These are phyloP conservation scores for Urocynchramus pylzowi DNA, from an alignment of 2,113 vertebrate genomes.

Conservation along the genomic window DNA sequence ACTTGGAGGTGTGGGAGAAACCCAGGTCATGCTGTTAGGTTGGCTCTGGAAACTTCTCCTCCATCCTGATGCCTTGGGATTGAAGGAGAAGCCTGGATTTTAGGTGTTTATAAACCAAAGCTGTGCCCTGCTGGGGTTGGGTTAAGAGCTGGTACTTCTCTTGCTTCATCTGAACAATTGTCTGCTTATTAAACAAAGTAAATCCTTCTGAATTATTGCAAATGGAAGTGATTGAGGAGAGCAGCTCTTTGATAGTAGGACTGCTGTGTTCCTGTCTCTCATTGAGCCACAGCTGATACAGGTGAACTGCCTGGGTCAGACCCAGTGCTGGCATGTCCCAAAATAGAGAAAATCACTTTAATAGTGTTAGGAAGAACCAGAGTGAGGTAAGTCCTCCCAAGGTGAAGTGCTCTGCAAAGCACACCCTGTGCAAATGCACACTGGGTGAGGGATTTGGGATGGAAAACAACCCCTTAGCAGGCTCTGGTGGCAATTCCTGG, in stretches of 20 bases:
- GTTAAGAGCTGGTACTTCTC: not conserved
- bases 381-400: not conserved
- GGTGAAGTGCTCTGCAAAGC: not conserved
- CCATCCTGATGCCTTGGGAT: not conserved
- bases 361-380: not conserved
- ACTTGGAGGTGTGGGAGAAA: not conserved
- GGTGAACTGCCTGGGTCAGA: not conserved
- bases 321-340: not conserved
- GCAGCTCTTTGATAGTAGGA: not conserved
- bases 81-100: not conserved
- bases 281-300: not conserved
- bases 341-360: not conserved
- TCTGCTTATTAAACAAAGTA: not conserved
- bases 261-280: not conserved
- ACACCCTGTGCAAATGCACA: rapidly evolving
- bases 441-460: not conserved
- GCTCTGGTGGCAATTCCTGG: rapidly evolving
- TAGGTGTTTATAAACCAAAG: not conserved
- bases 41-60: not conserved
- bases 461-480: rapidly evolving
- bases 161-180: not conserved
- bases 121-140: not conserved
- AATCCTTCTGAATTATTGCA: not conserved
- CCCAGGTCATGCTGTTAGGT: not conserved
- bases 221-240: not conserved